Conservation (phyloP, 2,888 invertebrate genomes). For the Yponomeuta malinellus region DNA sequence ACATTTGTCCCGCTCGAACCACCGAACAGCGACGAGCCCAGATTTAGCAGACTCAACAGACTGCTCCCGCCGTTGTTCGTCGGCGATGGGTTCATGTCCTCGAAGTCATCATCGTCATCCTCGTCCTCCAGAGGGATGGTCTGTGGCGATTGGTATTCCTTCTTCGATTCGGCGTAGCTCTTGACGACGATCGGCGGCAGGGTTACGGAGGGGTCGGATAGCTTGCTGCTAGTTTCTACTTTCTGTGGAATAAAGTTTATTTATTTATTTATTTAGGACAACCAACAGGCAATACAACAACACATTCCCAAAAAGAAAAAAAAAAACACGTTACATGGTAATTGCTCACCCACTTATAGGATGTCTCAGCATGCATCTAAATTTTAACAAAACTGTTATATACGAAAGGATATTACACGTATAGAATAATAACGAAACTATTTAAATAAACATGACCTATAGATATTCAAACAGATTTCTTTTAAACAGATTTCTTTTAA, state of each 20-base stretch:
- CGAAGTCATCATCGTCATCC: constrained; percentile 38
- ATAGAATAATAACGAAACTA: no score
- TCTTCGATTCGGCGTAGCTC: background rate
- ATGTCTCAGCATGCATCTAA: no score
- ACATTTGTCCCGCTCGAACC: constrained; percentile 42
- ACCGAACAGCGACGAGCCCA: constrained; percentile 48
- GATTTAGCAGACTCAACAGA: constrained; percentile 49
- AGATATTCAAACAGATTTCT: no score
- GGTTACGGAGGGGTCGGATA: background rate
- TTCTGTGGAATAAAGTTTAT: background rate
- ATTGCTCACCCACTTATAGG: no score
- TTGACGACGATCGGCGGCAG: background rate
- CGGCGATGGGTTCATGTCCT: constrained; percentile 29
- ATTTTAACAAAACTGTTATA: no score
- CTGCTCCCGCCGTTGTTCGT: constrained; percentile 42
- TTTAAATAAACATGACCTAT: no score
- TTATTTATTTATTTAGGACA: no score
- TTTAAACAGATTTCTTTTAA: no score
- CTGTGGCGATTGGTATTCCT: constrained; percentile 21
- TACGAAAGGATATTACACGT: no score
- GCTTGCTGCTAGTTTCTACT: background rate
- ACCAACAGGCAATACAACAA: no score
- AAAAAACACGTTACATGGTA: no score
- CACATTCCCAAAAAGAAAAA: no score
- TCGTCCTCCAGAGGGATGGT: constrained; percentile 30